phyloP scores from a whole-genome alignment of 2,113 vertebrate genomes.

The Paracanthobrama guichenoti region DNA sequence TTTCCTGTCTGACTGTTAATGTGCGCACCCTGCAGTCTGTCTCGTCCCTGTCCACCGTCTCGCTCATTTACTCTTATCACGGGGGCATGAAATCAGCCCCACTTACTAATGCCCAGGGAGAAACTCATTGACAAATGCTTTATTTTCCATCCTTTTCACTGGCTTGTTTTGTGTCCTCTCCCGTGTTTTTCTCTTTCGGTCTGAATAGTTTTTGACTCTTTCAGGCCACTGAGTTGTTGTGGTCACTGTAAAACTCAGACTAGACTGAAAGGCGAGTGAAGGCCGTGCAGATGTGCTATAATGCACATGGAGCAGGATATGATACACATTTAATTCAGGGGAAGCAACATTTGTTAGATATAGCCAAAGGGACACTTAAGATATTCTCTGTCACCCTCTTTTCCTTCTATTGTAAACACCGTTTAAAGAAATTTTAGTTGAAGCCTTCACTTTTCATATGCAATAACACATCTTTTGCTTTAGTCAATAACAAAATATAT shows the following conservation, averaged over 20 bases:
- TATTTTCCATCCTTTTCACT: neutral
- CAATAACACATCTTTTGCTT: conserved; percentile 31
- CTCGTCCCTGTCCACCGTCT: neutral
- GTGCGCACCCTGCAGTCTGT: neutral
- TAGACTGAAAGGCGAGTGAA: neutral
- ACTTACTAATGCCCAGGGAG: conserved; percentile 46
- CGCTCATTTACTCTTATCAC: neutral
- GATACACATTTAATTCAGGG: conserved; percentile 36
- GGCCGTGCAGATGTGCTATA: neutral
- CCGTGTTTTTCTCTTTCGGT: neutral
- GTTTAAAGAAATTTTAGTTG: neutral
- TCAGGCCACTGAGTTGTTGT: conserved; percentile 24
- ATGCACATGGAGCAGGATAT: neutral
- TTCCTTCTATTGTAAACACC: neutral
- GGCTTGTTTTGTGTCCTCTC: neutral
- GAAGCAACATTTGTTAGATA: conserved; percentile 40
- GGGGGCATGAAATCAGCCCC: conserved; percentile 16
- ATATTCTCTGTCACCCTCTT: neutral
- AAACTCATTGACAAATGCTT: conserved; percentile 6
- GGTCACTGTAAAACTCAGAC: conserved; percentile 2
- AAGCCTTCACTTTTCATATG: neutral
- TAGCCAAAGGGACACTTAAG: conserved; percentile 46
- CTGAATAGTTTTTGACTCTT: neutral
- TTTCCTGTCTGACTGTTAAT: neutral
- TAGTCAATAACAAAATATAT: neutral